Evolutionary conservation across 2,888 invertebrate genomes (phyloP).

Genomic region (Andrena flavipes): DNA sequence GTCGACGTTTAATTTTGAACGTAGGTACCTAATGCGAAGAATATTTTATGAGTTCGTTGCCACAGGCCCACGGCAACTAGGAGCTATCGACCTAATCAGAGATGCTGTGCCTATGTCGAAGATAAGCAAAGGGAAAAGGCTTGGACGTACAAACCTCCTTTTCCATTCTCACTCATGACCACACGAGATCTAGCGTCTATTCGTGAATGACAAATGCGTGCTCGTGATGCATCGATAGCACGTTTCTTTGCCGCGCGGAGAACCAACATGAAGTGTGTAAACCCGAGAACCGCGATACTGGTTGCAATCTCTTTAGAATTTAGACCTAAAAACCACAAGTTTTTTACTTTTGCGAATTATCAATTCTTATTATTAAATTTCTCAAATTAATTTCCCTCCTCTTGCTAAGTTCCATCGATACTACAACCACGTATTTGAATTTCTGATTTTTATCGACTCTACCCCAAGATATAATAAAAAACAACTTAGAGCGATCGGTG

Average conservation of each 20-base stretch:
- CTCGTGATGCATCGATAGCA: conserved; percentile 58
- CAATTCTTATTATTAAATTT: no score
- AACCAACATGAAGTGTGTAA: background rate
- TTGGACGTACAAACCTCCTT: conserved; percentile 67
- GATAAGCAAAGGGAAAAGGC: conserved; percentile 78
- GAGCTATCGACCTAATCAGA: conserved; percentile 70
- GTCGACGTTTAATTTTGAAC: no score
- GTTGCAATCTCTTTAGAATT: background rate
- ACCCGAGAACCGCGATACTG: background rate
- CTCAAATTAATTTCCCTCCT: no score
- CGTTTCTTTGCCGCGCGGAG: conserved; percentile 56
- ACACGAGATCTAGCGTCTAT: conserved; percentile 78
- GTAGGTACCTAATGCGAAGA: background rate
- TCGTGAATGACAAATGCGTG: conserved; percentile 81
- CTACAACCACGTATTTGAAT: no score
- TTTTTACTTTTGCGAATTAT: no score
- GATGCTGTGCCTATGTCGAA: conserved; percentile 79
- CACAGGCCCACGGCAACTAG: conserved; percentile 46
- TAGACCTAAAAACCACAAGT: no score
- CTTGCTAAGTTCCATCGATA: no score
- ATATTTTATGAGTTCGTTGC: conserved; percentile 39
- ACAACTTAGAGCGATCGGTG: no score
- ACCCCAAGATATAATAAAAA: no score
- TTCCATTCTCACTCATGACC: conserved; percentile 70
- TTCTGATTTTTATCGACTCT: no score